Percentiles rank a stretch among this genome's conserved stretches.
These are phyloP conservation scores for Palythoa grandiflora DNA, from an alignment of 92 coral and sea anemone genomes.

Conservation along the genomic window DNA sequence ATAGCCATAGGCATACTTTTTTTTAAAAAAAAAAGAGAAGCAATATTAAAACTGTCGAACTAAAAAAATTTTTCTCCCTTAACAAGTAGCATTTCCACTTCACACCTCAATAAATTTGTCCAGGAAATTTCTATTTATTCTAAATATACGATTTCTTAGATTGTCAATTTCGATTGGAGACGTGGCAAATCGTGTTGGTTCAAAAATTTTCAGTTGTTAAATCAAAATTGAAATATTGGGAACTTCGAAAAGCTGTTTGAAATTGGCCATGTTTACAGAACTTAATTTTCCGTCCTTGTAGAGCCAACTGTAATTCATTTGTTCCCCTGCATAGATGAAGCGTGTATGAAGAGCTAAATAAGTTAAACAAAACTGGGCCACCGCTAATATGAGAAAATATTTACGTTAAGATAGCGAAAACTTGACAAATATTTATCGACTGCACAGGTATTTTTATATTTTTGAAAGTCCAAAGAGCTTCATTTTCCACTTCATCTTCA, in stretches of 20 bases:
- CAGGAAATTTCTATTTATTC: conserved; percentile 9
- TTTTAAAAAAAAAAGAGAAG: neutral
- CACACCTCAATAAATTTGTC: neutral
- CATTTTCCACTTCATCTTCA: neutral
- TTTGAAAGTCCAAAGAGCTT: neutral
- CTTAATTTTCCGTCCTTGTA: neutral
- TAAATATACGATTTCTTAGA: neutral
- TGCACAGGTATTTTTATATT: neutral
- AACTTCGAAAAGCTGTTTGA: neutral
- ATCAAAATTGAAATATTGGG: neutral
- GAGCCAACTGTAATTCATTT: neutral
- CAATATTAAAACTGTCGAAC: neutral
- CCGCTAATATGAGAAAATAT: conserved; percentile 38
- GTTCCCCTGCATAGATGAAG: conserved; percentile 30
- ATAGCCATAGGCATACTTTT: neutral
- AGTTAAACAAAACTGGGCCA: conserved; percentile 29
- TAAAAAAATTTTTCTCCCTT: neutral
- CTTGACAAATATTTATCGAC: conserved; percentile 31
- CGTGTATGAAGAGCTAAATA: conserved; percentile 2
- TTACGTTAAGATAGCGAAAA: neutral
- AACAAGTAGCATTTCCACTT: neutral
- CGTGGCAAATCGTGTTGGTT: neutral
- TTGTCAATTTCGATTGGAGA: neutral
- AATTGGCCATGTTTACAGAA: neutral
- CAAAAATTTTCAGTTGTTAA: neutral